Base-by-base conservation (phyloP, 1,140 invertebrate species). In the Drosophila navojoa region DNA sequence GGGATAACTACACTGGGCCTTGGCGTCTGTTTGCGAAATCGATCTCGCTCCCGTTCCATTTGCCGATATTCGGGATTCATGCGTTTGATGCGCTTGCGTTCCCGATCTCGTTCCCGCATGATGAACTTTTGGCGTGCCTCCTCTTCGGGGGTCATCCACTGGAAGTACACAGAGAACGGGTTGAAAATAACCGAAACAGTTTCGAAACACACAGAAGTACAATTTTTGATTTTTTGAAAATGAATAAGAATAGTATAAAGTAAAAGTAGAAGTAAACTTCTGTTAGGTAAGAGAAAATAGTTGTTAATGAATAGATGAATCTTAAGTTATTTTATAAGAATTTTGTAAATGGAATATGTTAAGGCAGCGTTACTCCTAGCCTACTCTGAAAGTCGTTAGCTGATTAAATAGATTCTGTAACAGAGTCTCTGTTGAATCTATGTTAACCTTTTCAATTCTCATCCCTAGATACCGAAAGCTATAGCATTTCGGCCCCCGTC, bases 401-500 rank as follows among this genome's bases (percentile, higher is more conserved):
- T 19, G 2, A 19, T 19, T 19, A 19, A 19, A 19, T 19, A 1
- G 19, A 22, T 2, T 32, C 5, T 32, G 32, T 32, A n/a, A n/a
- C n/a, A n/a, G n/a, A n/a, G n/a, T n/a, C 7, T 32, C 5, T 32
- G 32, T 32, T 32, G 10, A 29, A 6, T 29, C 2, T 29, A 29
- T 29, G 27, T 4, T 29, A 29, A 29, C 27, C 0, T 4, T 29
- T 27, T 19, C 3, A 10, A n/a, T 4, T 35, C 19, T 49, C 6
- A 3, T 2, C 13, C 16, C 4, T 49, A 92, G 91, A 89, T 71
- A 74, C 87, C 19, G 78, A 92, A 70, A 85, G 64, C 67, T 90
- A 85, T 47, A 60, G 55, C 47, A 91, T 95, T 5, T 90, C 94
- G 58, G 91, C 95, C 13, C 90, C 95, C 42, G 92, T 96, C 13